phyloP scores from a whole-genome alignment of 2,888 invertebrate species.

The Thymelicus acteon region DNA sequence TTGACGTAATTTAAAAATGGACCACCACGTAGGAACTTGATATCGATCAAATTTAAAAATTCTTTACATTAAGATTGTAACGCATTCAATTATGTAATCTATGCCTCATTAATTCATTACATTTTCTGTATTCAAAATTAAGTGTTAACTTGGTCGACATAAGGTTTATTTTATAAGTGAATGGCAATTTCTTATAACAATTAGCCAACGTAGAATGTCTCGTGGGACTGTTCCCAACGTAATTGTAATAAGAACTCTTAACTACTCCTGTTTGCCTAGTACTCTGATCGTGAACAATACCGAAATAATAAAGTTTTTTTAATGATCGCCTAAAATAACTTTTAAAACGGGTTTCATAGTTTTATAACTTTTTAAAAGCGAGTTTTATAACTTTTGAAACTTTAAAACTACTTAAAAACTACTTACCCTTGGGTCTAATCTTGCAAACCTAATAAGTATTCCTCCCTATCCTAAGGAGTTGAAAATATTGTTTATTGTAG shows the following conservation, averaged over 20 bases:
- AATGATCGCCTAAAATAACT: too few relatives aligned
- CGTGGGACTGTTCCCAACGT: constrained; percentile 77
- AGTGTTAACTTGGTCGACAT: background rate
- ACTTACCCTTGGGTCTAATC: too few relatives aligned
- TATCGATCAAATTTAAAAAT: constrained; percentile 26
- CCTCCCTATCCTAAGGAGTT: too few relatives aligned
- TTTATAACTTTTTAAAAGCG: too few relatives aligned
- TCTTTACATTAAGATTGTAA: constrained; percentile 24
- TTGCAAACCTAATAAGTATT: too few relatives aligned
- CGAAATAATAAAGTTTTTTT: constrained; percentile 19
- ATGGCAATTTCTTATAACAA: constrained; percentile 25
- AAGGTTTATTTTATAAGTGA: background rate
- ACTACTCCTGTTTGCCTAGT: constrained; percentile 60
- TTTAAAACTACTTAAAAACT: too few relatives aligned
- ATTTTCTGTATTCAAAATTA: background rate
- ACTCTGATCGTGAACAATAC: constrained; percentile 43
- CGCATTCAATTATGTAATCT: constrained; percentile 30
- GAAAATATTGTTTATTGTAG: too few relatives aligned
- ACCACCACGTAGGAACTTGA: constrained; percentile 9
- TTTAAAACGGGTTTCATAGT: too few relatives aligned
- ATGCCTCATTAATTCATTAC: constrained; percentile 30
- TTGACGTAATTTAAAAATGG: constrained; percentile 1
- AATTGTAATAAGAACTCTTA: constrained; percentile 55
- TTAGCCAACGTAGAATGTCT: constrained; percentile 50
- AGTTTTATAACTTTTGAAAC: too few relatives aligned